Evolutionary conservation across 2,888 invertebrate genomes (phyloP).

Genomic region (Caenorhabditis virilis): DNA sequence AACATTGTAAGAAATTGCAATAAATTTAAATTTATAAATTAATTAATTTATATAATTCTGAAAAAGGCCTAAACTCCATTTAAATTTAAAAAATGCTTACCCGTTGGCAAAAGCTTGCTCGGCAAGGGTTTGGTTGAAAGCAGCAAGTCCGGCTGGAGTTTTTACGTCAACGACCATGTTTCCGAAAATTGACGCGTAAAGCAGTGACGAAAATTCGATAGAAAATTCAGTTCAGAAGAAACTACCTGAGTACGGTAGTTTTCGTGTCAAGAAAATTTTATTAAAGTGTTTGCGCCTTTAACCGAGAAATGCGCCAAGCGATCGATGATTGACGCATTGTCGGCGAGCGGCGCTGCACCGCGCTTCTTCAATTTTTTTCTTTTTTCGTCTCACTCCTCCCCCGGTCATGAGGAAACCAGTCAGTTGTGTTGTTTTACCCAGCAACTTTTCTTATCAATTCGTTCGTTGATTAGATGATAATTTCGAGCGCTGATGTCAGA

Average conservation of each 20-base stretch:
- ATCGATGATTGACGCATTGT: background rate
- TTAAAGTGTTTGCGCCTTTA: background rate
- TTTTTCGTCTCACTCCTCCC: background rate
- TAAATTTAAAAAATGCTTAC: constrained; percentile 33
- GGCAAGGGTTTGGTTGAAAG: constrained; percentile 53
- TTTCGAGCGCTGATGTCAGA: too few relatives aligned
- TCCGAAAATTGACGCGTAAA: constrained; percentile 21
- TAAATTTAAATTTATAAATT: background rate
- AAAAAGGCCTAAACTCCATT: background rate
- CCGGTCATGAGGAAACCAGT: too few relatives aligned
- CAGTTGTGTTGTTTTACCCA: constrained; percentile 1
- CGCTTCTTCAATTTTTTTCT: constrained; percentile 4
- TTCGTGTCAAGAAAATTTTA: constrained; percentile 12
- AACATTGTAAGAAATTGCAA: too few relatives aligned
- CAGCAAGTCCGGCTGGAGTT: constrained; percentile 47
- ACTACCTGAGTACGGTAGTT: constrained; percentile 3
- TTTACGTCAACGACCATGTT: constrained; percentile 34
- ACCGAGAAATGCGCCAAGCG: background rate
- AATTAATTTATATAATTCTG: too few relatives aligned
- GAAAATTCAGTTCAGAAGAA: background rate
- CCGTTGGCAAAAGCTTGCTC: constrained; percentile 55
- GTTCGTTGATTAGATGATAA: background rate
- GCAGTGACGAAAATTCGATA: constrained; percentile 15
- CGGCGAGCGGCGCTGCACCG: constrained; percentile 1
- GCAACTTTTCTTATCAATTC: background rate